Base-by-base conservation (phyloP, 2,113 vertebrate genomes). In the Danionella cerebrum region DNA sequence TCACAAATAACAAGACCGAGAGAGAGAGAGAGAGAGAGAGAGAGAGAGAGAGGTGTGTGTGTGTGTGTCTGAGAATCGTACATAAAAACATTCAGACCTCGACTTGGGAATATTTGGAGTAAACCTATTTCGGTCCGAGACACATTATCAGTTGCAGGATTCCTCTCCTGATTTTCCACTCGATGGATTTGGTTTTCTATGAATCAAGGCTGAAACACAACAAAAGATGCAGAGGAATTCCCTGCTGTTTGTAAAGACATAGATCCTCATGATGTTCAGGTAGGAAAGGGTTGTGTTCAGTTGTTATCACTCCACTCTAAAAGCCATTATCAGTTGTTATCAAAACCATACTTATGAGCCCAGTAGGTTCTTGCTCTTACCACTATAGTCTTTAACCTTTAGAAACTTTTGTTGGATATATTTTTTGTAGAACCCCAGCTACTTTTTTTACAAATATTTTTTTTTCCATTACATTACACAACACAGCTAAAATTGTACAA, bases 51-150 rank as follows among this genome's bases (percentile, higher is more conserved):
- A 63, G 59, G 12, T 9, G 39, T 57, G 39, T 45, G 29, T 65
- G 10, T 35, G 22, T n/a, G 44, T 22, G 33, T 29, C 13, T 10
- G 12, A 65, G 55, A 25, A 52, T 16, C 39, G 27, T 33, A 53
- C 22, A 53, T 21, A 60, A 44, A 41, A 67, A 62, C 44, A 38
- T 22, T 72, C 53, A 55, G 65, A 67, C 74, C 48, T 71, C 74
- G 50, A 59, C 79, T 74, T 78, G 79, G 79, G 76, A 82, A 78
- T 82, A 75, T 75, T 70, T 65, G 62, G 57, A 78, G 76, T 67
- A 77, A 78, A 75, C 69, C 62, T 76, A 78, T 73, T 79, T 69
- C 68, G 36, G 72, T 68, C 51, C 33, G 55, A 69, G 67, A 67
- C 72, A 72, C 71, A 55, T 79, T 67, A 78, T 71, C 74, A 71